Evolutionary conservation across 1,140 invertebrate genomes (phyloP).

Genomic region (Caerostris extrusa): DNA sequence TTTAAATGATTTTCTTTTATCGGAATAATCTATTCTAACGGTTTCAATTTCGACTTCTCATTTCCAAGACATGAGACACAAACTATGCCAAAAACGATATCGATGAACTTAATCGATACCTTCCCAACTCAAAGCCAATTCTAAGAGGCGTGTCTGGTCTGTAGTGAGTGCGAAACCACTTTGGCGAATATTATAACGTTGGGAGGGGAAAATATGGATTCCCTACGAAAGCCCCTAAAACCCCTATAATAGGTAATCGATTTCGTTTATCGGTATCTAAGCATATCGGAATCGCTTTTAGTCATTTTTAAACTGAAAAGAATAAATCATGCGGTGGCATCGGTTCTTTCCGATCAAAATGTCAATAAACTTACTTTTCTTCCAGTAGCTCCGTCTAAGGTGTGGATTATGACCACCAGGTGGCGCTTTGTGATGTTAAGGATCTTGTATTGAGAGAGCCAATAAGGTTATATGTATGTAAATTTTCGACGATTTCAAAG

Average conservation of each 20-base stretch:
- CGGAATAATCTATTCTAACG: not conserved
- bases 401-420: not conserved
- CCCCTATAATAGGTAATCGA: conserved; percentile 40
- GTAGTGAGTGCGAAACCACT: not conserved
- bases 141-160: not conserved
- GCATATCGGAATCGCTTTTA: conserved; percentile 31
- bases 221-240: not conserved
- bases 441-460: not conserved
- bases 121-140: not conserved
- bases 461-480: not conserved
- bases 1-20: not conserved
- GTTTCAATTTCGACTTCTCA: not conserved
- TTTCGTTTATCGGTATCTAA: not conserved
- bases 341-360: not conserved
- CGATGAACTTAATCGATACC: not conserved
- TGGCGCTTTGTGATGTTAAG: not conserved
- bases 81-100: not conserved
- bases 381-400: not conserved
- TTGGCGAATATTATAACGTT: not conserved
- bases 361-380: not conserved
- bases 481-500: not conserved
- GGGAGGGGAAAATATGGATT: not conserved
- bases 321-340: conserved; percentile 30
- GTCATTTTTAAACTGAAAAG: not conserved
- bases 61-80: not conserved